Conservation (phyloP, 2,888 invertebrate species). For the Eristalinus aeneus region DNA sequence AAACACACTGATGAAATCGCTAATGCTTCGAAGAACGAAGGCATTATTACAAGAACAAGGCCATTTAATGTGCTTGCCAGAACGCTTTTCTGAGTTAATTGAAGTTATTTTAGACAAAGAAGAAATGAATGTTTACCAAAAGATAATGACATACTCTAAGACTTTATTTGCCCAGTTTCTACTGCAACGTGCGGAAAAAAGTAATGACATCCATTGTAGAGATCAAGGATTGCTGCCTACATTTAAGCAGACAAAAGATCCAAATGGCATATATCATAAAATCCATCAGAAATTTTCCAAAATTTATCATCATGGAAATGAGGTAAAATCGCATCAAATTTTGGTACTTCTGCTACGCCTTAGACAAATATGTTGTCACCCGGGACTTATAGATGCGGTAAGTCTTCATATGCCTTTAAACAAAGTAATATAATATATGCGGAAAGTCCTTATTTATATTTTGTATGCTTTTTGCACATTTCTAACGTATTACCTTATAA, state of each 20-base stretch:
- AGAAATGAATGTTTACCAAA: conserved; percentile 90
- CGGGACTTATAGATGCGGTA: conserved; percentile 88
- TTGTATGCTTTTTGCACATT: too few relatives aligned
- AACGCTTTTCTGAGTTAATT: conserved; percentile 82
- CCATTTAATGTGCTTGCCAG: conserved; percentile 84
- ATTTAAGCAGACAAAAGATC: conserved; percentile 78
- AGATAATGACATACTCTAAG: conserved; percentile 86
- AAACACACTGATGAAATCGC: conserved; percentile 90
- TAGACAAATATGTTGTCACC: conserved; percentile 94
- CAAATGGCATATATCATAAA: conserved; percentile 82
- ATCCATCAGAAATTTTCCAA: conserved; percentile 85
- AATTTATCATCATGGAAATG: conserved; percentile 83
- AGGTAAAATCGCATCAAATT: conserved; percentile 86
- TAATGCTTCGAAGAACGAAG: conserved; percentile 95
- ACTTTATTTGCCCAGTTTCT: conserved; percentile 89
- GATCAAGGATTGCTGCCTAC: conserved; percentile 73
- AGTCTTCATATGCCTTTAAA: too few relatives aligned
- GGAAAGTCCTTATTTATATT: too few relatives aligned
- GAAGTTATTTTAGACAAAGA: conserved; percentile 85
- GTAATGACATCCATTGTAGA: conserved; percentile 77
- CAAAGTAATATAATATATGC: too few relatives aligned
- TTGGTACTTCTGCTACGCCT: conserved; percentile 91
- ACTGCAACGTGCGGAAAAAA: conserved; percentile 87
- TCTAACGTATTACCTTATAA: too few relatives aligned
- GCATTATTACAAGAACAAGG: conserved; percentile 86